Conservation (phyloP, 2,113 vertebrate genomes). For the Malurus alboscapulatus region DNA sequence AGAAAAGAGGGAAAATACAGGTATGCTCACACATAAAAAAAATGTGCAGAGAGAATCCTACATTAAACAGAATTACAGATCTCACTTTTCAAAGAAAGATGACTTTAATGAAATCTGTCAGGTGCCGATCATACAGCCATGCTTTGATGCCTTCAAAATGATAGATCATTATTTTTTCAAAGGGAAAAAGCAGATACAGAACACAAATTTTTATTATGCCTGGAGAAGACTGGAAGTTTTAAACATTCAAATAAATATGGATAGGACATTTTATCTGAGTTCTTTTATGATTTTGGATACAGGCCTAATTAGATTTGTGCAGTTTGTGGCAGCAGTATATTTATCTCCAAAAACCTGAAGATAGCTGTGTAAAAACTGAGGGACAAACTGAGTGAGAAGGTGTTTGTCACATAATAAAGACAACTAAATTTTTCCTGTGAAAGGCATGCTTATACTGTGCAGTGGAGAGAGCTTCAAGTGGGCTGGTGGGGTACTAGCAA, state of each 20-base stretch:
- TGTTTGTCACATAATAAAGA: not conserved
- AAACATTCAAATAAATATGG: not conserved
- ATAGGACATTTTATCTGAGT: not conserved
- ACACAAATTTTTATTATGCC: slow-evolving; percentile 1
- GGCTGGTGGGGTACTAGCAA: not conserved
- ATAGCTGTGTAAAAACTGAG: not conserved
- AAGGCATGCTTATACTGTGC: not conserved
- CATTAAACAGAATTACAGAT: slow-evolving; percentile 21
- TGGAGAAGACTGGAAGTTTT: not conserved
- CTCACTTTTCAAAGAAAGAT: not conserved
- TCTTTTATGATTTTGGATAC: not conserved
- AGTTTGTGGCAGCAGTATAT: not conserved
- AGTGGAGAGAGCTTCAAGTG: not conserved
- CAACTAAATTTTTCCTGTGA: not conserved
- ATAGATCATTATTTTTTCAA: not conserved
- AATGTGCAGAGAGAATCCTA: not conserved
- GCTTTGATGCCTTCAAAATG: slow-evolving; percentile 14
- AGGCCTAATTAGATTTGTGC: not conserved
- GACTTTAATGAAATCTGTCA: not conserved
- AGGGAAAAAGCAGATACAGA: not conserved
- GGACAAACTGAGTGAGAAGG: not conserved
- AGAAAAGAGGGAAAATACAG: not conserved
- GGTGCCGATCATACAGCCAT: not conserved
- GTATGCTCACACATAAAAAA: not conserved
- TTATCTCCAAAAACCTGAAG: not conserved